A percentile compares a stretch with the other conserved stretches of the same genome.
Conservation (phyloP, 2,797 vertebrate species). For the Gephyroberyx darwinii region DNA sequence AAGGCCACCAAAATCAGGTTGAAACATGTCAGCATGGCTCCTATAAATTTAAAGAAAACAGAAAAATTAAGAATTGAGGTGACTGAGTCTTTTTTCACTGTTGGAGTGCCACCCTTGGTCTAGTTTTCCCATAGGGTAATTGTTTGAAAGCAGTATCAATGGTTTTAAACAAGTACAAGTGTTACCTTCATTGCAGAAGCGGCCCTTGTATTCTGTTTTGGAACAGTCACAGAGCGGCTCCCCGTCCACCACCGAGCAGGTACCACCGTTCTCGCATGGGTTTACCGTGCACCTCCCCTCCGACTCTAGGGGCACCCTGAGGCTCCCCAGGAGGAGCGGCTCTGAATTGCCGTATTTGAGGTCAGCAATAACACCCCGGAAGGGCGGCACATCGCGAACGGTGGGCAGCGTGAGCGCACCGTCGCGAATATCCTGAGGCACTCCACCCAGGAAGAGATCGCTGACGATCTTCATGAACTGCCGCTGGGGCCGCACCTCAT, state of each 20-base stretch:
- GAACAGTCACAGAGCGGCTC: constrained; percentile 94
- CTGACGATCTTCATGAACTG: constrained; percentile 97
- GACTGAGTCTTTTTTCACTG: too few species aligned
- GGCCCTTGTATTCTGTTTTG: constrained; percentile 92
- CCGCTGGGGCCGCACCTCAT: constrained; percentile 89
- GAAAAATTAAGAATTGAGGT: too few species aligned
- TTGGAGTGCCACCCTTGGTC: too few species aligned
- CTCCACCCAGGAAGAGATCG: constrained; percentile 95
- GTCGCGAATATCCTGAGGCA: constrained; percentile 91
- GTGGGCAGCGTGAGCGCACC: constrained; percentile 91
- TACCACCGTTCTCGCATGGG: constrained; percentile 95
- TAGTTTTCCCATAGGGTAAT: too few species aligned
- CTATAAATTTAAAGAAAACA: too few species aligned
- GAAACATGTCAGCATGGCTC: too few species aligned
- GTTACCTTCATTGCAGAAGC: constrained; percentile 97
- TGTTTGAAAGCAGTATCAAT: too few species aligned
- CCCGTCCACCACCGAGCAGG: constrained; percentile 90
- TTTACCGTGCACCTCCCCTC: constrained; percentile 92
- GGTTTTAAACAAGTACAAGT: not conserved
- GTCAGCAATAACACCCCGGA: constrained; percentile 92
- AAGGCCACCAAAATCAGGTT: too few species aligned
- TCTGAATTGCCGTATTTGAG: constrained; percentile 92
- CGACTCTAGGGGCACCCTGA: constrained; percentile 88
- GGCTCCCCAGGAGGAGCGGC: constrained; percentile 91
- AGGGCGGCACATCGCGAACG: constrained; percentile 87